A percentile compares a stretch with the other conserved stretches of the same genome.
Conservation (phyloP, 2,888 invertebrate genomes). For the Euphydryas editha region DNA sequence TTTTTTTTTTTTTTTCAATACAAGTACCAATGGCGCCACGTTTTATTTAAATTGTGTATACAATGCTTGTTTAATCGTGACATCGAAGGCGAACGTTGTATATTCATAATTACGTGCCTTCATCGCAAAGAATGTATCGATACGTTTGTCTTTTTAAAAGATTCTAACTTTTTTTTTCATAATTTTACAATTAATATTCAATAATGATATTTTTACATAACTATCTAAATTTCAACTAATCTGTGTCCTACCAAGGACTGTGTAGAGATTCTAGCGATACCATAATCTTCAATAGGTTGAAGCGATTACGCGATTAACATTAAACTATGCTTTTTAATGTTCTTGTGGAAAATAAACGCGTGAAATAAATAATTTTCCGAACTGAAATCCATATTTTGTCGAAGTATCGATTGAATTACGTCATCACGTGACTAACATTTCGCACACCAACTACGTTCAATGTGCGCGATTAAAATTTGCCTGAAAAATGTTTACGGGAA, state of each 20-base stretch:
- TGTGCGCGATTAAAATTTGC: constrained; percentile 6
- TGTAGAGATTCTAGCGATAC: background rate
- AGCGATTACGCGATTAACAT: background rate
- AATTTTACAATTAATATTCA: too few relatives aligned
- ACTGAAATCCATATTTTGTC: constrained; percentile 2
- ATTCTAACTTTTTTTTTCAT: background rate
- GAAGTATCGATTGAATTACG: constrained; percentile 29
- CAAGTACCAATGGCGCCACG: background rate
- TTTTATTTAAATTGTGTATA: background rate
- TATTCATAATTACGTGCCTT: constrained; percentile 3
- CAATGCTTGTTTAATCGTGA: constrained; percentile 1
- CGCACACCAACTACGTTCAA: constrained; percentile 2
- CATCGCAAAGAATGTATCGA: background rate
- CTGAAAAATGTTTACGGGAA: background rate
- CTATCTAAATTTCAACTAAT: background rate
- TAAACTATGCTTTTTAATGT: background rate
- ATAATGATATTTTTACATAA: too few relatives aligned
- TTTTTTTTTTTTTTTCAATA: background rate
- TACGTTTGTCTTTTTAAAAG: too few relatives aligned
- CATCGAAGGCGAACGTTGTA: constrained; percentile 1
- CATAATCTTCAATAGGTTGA: background rate
- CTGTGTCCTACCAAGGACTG: background rate
- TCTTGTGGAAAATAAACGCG: background rate
- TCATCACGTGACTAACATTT: constrained; percentile 32
- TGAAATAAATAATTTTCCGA: background rate